phyloP scores from a whole-genome alignment of 2,113 vertebrate species.

The Pluvialis apricaria region DNA sequence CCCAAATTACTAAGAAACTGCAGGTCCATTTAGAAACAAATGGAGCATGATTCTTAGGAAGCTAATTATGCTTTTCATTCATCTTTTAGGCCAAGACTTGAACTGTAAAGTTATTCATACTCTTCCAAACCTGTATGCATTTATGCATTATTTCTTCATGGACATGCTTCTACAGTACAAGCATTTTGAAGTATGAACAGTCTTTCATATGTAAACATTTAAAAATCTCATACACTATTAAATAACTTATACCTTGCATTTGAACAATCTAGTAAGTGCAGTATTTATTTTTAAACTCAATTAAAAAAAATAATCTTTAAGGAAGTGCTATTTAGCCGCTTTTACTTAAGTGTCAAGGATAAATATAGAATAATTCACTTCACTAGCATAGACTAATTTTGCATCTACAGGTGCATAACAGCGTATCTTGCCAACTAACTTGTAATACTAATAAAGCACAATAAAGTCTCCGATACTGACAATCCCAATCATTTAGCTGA shows the following conservation, averaged over 20 bases:
- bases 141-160: not conserved
- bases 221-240: not conserved
- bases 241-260: not conserved
- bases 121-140: not conserved
- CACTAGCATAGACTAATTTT: not conserved
- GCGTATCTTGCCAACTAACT: not conserved
- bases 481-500: not conserved
- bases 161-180: not conserved
- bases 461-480: not conserved
- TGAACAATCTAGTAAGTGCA: not conserved
- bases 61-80: not conserved
- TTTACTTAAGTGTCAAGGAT: not conserved
- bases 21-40: not conserved
- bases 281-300: not conserved
- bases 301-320: not conserved
- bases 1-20: not conserved
- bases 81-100: not conserved
- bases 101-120: not conserved
- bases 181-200: not conserved
- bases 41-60: not conserved
- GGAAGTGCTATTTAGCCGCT: not conserved
- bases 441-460: not conserved
- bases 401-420: accelerated
- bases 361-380: not conserved
- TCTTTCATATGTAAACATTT: not conserved